Base-by-base conservation (phyloP, 2,113 vertebrate genomes). In the Pseudorasbora parva region DNA sequence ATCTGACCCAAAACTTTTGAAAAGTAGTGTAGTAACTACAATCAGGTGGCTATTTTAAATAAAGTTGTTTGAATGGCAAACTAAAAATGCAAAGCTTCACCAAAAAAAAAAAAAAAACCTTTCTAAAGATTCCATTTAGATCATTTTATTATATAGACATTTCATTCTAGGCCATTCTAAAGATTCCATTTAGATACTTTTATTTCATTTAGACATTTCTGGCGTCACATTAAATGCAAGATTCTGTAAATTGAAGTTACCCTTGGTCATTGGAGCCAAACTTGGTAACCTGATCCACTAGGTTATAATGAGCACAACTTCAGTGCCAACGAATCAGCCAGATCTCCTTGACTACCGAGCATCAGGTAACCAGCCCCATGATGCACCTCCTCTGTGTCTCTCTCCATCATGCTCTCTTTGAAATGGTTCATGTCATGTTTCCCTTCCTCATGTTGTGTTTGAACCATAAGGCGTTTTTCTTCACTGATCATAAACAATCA, bases 211-310 rank as follows among this genome's bases (percentile, higher is more conserved):
- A 30, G 14, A 74, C 9, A 74, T 30, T 51, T 51, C 15, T 51
- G 47, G 43, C 62, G 56, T 41, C 30, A 79, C 14, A 45, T 45
- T 64, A 64, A 64, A 79, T 15, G 25, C 59, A 64, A 69, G 27
- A 33, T 25, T 25, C 23, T 68, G 27, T 21, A 81, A 30, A 74
- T 25, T 64, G 43, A 85, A 49, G 77, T 41, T 54, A 72, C 88
- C 0, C 0, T 87, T 79, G 81, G 82, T 82, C 86, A 90, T 78
- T 79, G 85, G 92, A 92, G 87, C 86, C 76, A 64, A 90, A 84
- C 8, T 45, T 86, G 89, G 94, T 92, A 94, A 95, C 90, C 64
- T 74, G 90, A 94, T 86, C 85, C 87, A 81, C 86, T 54, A 62
- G 81, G 45, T 82, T 84, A 69, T 84, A 81, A 85, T 76, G 60